Base-by-base conservation (phyloP, 2,888 invertebrate genomes). In the Oithona nana region DNA sequence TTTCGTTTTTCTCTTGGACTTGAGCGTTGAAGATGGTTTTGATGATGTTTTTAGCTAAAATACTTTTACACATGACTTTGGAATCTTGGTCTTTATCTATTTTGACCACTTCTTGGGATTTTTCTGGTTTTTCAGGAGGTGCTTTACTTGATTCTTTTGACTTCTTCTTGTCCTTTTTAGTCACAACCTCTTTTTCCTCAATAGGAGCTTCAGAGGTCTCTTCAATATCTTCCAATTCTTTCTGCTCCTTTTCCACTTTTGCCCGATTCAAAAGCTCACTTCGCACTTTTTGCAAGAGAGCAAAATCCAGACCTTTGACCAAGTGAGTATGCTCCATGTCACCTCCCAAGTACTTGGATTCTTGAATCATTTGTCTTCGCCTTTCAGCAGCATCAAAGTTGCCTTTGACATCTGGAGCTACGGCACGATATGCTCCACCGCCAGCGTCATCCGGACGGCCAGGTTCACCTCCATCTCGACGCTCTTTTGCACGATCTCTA, bases 291-390 rank as follows among this genome's bases (percentile, higher is more conserved):
- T 92, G 90, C 64, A 93, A 73, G 59, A 93, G 75, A 0, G 92
- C 90, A 73, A 88, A 93, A 79, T 93, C 93, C 71, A 88, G 75
- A 62, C 62, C 98, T 76, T 98, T 99, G 68, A 99, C 98, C 79
- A 99, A 92, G 76, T 99, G 98, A 72, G 98, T 99, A 70, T 99
- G 98, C 71, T 98, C 95, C 88, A 98, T 95, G 74, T 98, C 98
- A 80, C 98, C 98, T 72, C 98, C 98, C 77, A 99, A 88, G 76
- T 93, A 99, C 76, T 99, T 99, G 0, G 98, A 98, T 75, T 98
- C 97, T 77, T 86, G 78, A 71, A 98, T 98, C 78, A 94, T 83
- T 71, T 95, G 90, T 59, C 93, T 81, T 60, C 97, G 78, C 51
- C 94, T 79, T 74, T 97, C 95, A 4, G 95, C 94, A 0, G 92